phyloP scores from a whole-genome alignment of 2,113 vertebrate species.

The Prionailurus bengalensis region DNA sequence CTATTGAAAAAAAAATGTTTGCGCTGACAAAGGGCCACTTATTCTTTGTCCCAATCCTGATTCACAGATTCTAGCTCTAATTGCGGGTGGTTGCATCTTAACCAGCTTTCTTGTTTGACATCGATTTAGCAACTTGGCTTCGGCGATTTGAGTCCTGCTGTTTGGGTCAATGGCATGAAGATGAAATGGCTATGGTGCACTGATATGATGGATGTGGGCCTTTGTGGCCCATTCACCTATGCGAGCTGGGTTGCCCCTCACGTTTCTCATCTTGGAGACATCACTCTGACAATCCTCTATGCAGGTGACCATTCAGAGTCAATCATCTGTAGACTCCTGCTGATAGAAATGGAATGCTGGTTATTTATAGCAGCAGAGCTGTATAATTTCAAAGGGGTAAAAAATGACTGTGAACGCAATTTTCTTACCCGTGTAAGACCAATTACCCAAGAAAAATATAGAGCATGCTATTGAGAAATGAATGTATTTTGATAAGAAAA shows the following conservation, averaged over 20 bases:
- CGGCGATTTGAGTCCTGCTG: not conserved
- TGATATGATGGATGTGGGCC: not conserved
- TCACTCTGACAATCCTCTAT: not conserved
- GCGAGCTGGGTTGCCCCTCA: not conserved
- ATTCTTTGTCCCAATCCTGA: not conserved
- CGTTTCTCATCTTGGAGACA: not conserved
- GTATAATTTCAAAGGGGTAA: constrained; percentile 39
- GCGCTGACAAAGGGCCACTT: not conserved
- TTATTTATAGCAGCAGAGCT: constrained; percentile 31
- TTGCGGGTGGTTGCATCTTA: not conserved
- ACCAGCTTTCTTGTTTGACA: not conserved
- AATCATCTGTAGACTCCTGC: not conserved
- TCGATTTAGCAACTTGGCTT: not conserved
- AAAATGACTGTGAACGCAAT: constrained; percentile 10
- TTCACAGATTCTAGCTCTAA: constrained; percentile 10
- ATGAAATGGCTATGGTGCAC: fast-evolving
- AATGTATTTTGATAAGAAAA: not conserved
- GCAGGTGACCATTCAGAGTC: constrained; percentile 13
- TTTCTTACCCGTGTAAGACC: not conserved
- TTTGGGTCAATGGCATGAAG: not conserved
- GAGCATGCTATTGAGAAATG: not conserved
- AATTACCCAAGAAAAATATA: constrained; percentile 35
- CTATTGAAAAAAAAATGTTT: not conserved
- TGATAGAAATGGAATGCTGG: constrained; percentile 21
- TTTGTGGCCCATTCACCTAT: not conserved